phyloP scores from a whole-genome alignment of 2,113 vertebrate species.

The Polypterus bichir region DNA sequence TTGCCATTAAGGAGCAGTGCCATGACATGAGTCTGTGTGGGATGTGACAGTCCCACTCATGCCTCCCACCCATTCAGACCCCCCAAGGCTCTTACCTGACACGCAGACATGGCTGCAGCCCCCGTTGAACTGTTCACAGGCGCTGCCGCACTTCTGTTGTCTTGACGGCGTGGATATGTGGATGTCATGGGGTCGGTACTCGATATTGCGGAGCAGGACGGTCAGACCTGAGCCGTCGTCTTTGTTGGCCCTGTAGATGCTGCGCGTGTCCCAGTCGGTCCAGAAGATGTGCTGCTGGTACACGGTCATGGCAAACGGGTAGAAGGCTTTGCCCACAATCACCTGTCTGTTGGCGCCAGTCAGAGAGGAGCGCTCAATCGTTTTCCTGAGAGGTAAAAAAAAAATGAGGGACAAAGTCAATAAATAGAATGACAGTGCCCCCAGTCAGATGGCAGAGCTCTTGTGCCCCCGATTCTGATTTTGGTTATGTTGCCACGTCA shows the following conservation, averaged over 20 bases:
- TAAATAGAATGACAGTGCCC: too few relatives aligned
- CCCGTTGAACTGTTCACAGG: conserved; percentile 80
- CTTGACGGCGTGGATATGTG: conserved; percentile 53
- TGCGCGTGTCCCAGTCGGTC: conserved; percentile 68
- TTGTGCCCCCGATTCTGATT: too few relatives aligned
- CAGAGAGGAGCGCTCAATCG: conserved; percentile 70
- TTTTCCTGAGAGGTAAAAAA: conserved; percentile 44
- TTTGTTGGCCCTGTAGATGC: conserved; percentile 72
- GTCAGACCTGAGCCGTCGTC: conserved; percentile 69
- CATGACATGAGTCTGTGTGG: background rate
- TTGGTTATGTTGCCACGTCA: too few relatives aligned
- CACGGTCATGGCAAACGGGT: conserved; percentile 67
- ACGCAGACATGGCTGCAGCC: conserved; percentile 86
- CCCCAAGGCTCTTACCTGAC: conserved; percentile 47
- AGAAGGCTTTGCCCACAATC: conserved; percentile 52
- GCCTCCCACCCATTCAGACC: background rate
- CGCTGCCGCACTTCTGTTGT: conserved; percentile 68
- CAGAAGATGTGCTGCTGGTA: conserved; percentile 83
- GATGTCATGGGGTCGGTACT: conserved; percentile 63
- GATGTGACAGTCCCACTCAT: background rate
- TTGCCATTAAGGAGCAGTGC: background rate
- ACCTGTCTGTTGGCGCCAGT: conserved; percentile 65
- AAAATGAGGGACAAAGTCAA: too few relatives aligned
- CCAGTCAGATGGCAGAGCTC: too few relatives aligned
- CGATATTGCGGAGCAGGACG: conserved; percentile 52